phyloP scores from a whole-genome alignment of 2,888 invertebrate species.

The Crocallis elinguaria region DNA sequence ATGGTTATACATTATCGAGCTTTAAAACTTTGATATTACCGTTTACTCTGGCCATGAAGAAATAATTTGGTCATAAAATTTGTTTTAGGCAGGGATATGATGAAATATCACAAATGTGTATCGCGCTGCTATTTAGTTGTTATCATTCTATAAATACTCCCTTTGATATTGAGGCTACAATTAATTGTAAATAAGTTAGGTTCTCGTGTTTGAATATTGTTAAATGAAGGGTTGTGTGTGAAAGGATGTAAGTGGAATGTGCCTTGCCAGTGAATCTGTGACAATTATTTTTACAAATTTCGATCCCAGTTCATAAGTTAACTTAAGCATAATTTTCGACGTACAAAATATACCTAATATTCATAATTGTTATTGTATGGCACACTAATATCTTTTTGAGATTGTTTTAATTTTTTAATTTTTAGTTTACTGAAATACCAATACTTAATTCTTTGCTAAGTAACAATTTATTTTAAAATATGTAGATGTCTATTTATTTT shows the following conservation, averaged over 20 bases:
- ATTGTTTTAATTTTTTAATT: slow-evolving; percentile 18
- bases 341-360: slow-evolving; percentile 34
- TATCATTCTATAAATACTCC: slow-evolving; percentile 24
- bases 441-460: slow-evolving; percentile 6
- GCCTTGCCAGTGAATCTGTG: slow-evolving; percentile 65
- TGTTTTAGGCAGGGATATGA: background rate
- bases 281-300: slow-evolving; percentile 39
- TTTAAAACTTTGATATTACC: slow-evolving; percentile 36
- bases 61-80: slow-evolving; percentile 5
- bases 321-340: slow-evolving; percentile 42
- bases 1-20: slow-evolving; percentile 28
- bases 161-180: slow-evolving; percentile 41
- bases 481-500: slow-evolving; percentile 10
- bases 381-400: slow-evolving; percentile 12
- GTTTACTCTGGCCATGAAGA: slow-evolving; percentile 7
- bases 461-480: slow-evolving; percentile 3
- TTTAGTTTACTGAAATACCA: background rate
- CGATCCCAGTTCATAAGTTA: slow-evolving; percentile 39
- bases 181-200: slow-evolving; percentile 37
- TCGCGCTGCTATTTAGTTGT: slow-evolving; percentile 19
- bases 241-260: slow-evolving; percentile 39
- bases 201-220: slow-evolving; percentile 28
- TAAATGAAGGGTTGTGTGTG: slow-evolving; percentile 34
- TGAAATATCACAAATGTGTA: background rate
- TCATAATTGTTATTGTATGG: slow-evolving; percentile 15